Evolutionary conservation across 2,888 invertebrate species (phyloP), one percentile per base, ranked within the genome.

Genomic region (Megastigmus dorsalis): DNA sequence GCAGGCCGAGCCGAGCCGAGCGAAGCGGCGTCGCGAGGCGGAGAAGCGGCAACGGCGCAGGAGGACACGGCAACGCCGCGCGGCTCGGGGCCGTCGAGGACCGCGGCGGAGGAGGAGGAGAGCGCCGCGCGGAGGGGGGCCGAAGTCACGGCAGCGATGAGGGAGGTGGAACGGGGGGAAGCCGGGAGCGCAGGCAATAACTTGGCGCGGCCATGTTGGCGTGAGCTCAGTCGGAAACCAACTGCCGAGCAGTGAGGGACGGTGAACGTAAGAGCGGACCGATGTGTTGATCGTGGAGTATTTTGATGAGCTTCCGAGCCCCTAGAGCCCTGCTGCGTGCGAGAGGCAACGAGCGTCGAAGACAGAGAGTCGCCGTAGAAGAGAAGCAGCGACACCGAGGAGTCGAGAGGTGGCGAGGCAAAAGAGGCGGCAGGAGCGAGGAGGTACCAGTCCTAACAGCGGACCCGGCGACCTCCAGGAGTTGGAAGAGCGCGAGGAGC

Each of bases 271-370:
- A 79, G 80, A 80, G 85, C 81, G 81, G 80, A 81, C 85, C 81
- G 84, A 87, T 87, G 87, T 85, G 84, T 84, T 87, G 87, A 84
- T 82, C 80, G 84, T 84, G 82, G 83, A 83, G 82, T 84, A 67
- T 84, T 85, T 87, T 86, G 82, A 86, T 86, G 87, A 83, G 85
- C 86, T 84, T 86, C 85, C 86, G 83, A 86, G 87, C 86, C 84
- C 80, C 81, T 80, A 81, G 80, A 83, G 80, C 84, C 85, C 86
- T 45, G 55, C 86, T 83, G 80, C 79, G 82, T 82, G 85, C 83
- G 82, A 83, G 81, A 81, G 83, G 83, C 79, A 75, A 79, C 79
- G 74, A 72, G 48, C 54, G 41, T 50, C 50, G 66, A n/a, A n/a
- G n/a, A n/a, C n/a, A n/a, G n/a, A n/a, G 13, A 18, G 15, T 48